Evolutionary conservation across 2,888 invertebrate species (phyloP).

Genomic region (Muschampia plurimacula): DNA sequence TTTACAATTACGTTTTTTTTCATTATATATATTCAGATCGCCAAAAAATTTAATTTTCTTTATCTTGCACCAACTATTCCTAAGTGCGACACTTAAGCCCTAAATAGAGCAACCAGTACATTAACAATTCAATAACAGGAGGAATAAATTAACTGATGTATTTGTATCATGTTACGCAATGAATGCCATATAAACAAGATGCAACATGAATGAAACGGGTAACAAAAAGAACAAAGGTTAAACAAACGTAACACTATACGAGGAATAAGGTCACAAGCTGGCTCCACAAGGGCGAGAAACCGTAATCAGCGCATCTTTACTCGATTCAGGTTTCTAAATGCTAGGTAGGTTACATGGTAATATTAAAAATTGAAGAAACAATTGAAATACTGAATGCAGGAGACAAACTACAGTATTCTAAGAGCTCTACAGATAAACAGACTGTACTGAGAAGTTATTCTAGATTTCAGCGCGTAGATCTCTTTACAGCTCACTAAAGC

Average conservation of each 20-base stretch:
- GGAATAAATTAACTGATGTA: not conserved
- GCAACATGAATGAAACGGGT: slow-evolving; percentile 24
- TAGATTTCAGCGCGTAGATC: not conserved
- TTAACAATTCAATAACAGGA: not conserved
- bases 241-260: slow-evolving; percentile 32
- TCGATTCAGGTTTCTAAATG: not conserved
- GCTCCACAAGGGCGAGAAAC: not conserved
- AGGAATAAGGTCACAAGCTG: slow-evolving; percentile 18
- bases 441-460: not conserved
- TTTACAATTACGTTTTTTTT: too few species aligned
- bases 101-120: not conserved
- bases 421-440: not conserved
- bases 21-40: too few species aligned
- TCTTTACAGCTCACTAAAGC: not conserved
- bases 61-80: not conserved
- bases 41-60: not conserved
- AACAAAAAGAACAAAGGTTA: slow-evolving; percentile 34
- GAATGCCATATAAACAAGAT: slow-evolving; percentile 10
- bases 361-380: not conserved
- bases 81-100: not conserved
- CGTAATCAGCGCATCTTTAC: slow-evolving; percentile 9
- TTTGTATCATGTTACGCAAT: slow-evolving; percentile 3
- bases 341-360: not conserved
- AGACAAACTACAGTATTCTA: not conserved
- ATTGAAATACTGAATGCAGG: not conserved